These are phyloP conservation scores for Aphidius ervi DNA, from an alignment of 1,140 invertebrate genomes.

Conservation along the genomic window DNA sequence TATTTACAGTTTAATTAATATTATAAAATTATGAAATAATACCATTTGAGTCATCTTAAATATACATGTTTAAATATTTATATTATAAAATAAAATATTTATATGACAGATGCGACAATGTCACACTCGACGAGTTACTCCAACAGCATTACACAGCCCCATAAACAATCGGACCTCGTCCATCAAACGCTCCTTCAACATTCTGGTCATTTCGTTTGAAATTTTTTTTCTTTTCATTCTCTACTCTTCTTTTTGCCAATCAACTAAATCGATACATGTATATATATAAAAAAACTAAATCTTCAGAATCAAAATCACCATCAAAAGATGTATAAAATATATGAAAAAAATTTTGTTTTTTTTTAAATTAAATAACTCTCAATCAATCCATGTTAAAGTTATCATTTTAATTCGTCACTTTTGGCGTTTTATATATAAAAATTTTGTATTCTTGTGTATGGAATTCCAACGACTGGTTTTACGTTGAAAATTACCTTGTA, in stretches of 20 bases:
- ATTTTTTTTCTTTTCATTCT: neutral
- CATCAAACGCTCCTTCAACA: constrained; percentile 3
- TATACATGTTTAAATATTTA: no score
- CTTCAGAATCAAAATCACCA: neutral
- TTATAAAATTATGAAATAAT: no score
- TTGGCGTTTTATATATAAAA: constrained; percentile 31
- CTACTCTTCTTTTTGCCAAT: neutral
- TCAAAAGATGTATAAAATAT: neutral
- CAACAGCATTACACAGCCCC: constrained; percentile 11
- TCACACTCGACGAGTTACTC: constrained; percentile 34
- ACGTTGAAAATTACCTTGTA: constrained; percentile 27
- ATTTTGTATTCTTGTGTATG: constrained; percentile 23
- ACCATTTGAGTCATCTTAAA: no score
- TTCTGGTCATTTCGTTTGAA: neutral
- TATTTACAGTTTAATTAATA: no score
- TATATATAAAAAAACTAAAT: no score
- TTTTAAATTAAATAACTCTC: neutral
- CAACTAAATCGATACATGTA: no score
- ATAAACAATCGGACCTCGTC: constrained; percentile 21
- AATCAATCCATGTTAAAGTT: no score
- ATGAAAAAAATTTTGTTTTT: neutral
- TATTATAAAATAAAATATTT: neutral
- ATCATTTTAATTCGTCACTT: constrained; percentile 5
- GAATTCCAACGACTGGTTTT: constrained; percentile 40
- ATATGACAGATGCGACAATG: constrained; percentile 39